These are phyloP conservation scores for Corydoras maculifer DNA, from an alignment of 2,113 vertebrate species.

Conservation along the genomic window DNA sequence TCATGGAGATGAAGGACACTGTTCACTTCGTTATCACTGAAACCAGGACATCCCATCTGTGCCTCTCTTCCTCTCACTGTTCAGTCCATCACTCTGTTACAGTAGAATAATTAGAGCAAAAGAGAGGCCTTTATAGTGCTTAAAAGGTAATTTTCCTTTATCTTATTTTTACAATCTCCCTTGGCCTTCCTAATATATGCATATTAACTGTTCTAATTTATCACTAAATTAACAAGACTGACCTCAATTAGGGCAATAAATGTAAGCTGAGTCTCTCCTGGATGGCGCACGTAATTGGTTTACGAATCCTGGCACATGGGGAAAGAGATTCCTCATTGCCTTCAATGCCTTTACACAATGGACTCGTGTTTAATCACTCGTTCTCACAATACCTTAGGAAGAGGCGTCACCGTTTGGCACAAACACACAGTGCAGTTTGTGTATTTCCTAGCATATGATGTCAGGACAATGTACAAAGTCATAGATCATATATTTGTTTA, in stretches of 20 bases:
- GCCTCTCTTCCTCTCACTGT: constrained; percentile 27
- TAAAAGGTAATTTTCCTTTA: constrained; percentile 54
- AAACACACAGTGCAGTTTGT: constrained; percentile 9
- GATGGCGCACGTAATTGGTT: constrained; percentile 61
- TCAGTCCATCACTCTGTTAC: constrained; percentile 52
- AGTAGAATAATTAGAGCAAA: constrained; percentile 56
- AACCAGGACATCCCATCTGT: constrained; percentile 37
- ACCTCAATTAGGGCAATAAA: constrained; percentile 71
- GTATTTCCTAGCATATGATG: background rate
- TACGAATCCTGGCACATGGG: constrained; percentile 41
- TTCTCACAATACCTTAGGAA: background rate
- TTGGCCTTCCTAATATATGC: constrained; percentile 67
- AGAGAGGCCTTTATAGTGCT: constrained; percentile 48
- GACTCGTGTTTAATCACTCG: constrained; percentile 21
- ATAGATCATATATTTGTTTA: background rate
- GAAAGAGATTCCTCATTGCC: constrained; percentile 16
- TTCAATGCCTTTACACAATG: constrained; percentile 26
- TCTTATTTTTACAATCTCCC: constrained; percentile 60
- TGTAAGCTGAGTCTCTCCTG: constrained; percentile 59
- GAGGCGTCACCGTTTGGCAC: constrained; percentile 9
- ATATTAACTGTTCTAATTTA: constrained; percentile 75
- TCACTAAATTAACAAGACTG: constrained; percentile 74
- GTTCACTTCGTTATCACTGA: constrained; percentile 26
- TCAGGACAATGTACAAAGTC: background rate
- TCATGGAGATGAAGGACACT: constrained; percentile 20